These are phyloP conservation scores for Nestor notabilis DNA, from an alignment of 2,113 vertebrate genomes.

Conservation along the genomic window DNA sequence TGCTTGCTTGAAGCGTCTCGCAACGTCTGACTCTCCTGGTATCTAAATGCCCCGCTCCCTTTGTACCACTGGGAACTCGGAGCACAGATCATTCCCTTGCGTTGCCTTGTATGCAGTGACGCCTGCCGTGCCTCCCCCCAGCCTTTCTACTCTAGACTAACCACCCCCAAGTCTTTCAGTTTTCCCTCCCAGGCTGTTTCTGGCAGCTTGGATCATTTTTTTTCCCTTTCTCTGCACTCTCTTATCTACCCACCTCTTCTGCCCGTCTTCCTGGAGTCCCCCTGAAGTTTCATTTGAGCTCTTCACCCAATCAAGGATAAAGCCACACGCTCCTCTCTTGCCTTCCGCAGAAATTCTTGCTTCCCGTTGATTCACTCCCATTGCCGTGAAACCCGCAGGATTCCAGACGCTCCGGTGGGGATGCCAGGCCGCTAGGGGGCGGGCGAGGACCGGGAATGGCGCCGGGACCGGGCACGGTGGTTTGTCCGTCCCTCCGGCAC, in stretches of 20 bases:
- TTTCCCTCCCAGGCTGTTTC: background rate
- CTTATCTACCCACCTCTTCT: background rate
- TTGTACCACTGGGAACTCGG: fast-evolving
- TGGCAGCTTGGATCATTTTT: background rate
- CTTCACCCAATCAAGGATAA: background rate
- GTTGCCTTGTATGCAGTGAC: background rate
- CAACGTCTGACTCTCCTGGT: background rate
- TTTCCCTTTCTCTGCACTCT: background rate
- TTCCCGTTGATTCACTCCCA: fast-evolving
- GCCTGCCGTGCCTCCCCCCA: background rate
- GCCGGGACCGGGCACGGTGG: background rate
- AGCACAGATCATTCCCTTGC: background rate
- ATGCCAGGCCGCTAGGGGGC: constrained; percentile 25
- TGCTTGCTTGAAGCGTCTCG: background rate
- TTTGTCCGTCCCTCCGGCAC: background rate
- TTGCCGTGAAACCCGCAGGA: background rate
- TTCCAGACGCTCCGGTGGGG: background rate
- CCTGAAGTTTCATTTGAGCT: background rate
- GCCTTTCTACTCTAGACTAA: background rate
- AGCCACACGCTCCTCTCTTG: background rate
- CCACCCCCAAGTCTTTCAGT: background rate
- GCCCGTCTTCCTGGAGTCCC: background rate
- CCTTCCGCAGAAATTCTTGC: background rate
- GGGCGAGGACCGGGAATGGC: constrained; percentile 20
- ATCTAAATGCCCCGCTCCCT: background rate